These are phyloP conservation scores for Entomobrya proxima DNA, from an alignment of 2,888 invertebrate genomes.

Conservation along the genomic window DNA sequence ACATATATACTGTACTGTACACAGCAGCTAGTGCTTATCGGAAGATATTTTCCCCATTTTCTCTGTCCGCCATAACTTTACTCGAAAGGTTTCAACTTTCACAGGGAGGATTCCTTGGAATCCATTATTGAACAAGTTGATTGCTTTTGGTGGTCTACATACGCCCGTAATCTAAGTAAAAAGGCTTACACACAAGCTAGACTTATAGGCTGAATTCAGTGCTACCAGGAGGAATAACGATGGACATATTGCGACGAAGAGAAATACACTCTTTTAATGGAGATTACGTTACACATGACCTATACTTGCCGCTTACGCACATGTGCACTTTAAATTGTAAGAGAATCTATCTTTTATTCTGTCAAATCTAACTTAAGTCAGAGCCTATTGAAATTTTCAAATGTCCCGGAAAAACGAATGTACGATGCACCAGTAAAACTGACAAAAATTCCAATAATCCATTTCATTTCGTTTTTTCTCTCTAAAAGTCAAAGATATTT, in stretches of 20 bases:
- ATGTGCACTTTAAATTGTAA: too few species aligned
- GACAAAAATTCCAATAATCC: background rate
- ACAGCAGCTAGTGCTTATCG: too few species aligned
- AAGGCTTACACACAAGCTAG: background rate
- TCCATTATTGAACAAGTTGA: conserved; percentile 30
- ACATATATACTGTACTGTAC: background rate
- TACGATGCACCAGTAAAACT: too few species aligned
- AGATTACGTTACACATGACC: too few species aligned
- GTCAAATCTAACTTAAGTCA: too few species aligned
- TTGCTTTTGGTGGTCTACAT: conserved; percentile 21
- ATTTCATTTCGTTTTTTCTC: background rate
- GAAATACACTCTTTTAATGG: too few species aligned
- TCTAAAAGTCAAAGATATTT: background rate
- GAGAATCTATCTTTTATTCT: too few species aligned
- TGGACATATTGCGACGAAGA: too few species aligned
- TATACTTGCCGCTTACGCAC: too few species aligned
- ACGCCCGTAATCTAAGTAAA: background rate
- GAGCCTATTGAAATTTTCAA: background rate
- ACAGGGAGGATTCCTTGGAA: background rate
- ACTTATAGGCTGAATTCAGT: background rate
- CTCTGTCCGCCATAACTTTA: background rate
- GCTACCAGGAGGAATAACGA: too few species aligned
- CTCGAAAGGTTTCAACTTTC: conserved; percentile 23
- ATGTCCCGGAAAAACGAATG: too few species aligned
- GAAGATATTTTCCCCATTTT: background rate